Evolutionary conservation across 2,113 vertebrate genomes (phyloP), one percentile per base, ranked within the genome.

Genomic region (Elephas maximus): DNA sequence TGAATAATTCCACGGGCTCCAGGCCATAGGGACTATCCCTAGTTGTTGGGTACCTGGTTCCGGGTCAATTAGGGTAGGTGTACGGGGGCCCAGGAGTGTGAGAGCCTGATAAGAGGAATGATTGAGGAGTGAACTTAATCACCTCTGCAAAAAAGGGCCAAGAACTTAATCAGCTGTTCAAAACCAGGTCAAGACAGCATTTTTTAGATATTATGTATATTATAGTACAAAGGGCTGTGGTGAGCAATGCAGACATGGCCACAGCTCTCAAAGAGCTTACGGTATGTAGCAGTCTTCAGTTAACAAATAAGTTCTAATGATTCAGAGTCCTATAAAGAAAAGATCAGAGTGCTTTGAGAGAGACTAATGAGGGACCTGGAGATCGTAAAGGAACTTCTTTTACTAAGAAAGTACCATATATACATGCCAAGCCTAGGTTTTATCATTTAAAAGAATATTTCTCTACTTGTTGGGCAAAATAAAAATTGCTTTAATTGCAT

Each of bases 291-390:
- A 37, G 15, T 69, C 84, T 67, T 44, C 79, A 94, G 67, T 57
- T 10, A 90, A 77, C 53, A n/a, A 37, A 65, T 30, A 23, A 65
- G 44, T 60, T 77, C 44, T 53, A 83, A 60, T 67, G 77, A n/a
- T 90, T 51, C 30, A n/a, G 76, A 94, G 30, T 83, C 76, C 28
- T 89, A 28, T 88, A 74, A 82, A 89, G 65, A 89, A 89, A 83
- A 94, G 26, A 53, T 67, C 26, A 45, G n/a, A 5, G 4, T 84
- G 74, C 12, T 73, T 69, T 7, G 41, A 86, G 30, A 95, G 51
- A 86, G 44, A 91, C 53, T 53, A 73, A 26, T 80, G 81, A 80
- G 62, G 51, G 20, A 53, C n/a, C 17, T 86, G 21, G 51, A 26
- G 5, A 53, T 84, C 37, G 45, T 60, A 88, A 93, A 53, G 51